A percentile compares a stretch with the other conserved stretches of the same genome.
phyloP scores from a whole-genome alignment of 2,113 vertebrate species.

The Forbesichthys papilliferus region DNA sequence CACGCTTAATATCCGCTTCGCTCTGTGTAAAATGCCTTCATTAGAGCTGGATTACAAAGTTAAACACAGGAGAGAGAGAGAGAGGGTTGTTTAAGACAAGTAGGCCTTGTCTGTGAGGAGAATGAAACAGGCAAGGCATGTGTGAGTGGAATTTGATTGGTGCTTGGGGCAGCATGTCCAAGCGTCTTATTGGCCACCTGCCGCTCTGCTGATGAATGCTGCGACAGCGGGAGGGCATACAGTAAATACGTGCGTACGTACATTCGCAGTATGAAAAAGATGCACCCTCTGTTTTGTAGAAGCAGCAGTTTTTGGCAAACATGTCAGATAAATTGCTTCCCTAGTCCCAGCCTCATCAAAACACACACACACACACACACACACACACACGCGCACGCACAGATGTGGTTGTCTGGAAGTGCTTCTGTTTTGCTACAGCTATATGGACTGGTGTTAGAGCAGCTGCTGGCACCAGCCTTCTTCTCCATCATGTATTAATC shows the following conservation, averaged over 20 bases:
- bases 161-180: constrained; percentile 13
- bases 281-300: constrained; percentile 47
- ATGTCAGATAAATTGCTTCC: constrained; percentile 42
- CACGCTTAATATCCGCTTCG: too few species aligned
- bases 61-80: constrained; percentile 20
- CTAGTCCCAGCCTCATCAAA: constrained; percentile 7
- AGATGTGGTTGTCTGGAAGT: constrained; percentile 30
- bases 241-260: constrained; percentile 18
- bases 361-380: neutral
- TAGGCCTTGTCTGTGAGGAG: neutral
- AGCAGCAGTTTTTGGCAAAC: constrained; percentile 54
- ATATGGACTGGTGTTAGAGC: constrained; percentile 27
- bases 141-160: constrained; percentile 21
- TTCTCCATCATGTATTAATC: constrained; percentile 63
- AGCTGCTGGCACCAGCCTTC: constrained; percentile 44
- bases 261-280: constrained; percentile 13
- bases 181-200: constrained; percentile 55
- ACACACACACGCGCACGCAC: neutral
- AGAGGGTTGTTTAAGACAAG: neutral
- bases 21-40: constrained; percentile 36
- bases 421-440: constrained; percentile 21
- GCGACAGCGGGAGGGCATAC: constrained; percentile 10
- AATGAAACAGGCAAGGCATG: constrained; percentile 15
- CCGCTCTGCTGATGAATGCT: constrained; percentile 55
- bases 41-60: constrained; percentile 60